Evolutionary conservation across 2,888 invertebrate genomes (phyloP), one percentile per base, ranked within the genome.

Genomic region (Tachina fera): DNA sequence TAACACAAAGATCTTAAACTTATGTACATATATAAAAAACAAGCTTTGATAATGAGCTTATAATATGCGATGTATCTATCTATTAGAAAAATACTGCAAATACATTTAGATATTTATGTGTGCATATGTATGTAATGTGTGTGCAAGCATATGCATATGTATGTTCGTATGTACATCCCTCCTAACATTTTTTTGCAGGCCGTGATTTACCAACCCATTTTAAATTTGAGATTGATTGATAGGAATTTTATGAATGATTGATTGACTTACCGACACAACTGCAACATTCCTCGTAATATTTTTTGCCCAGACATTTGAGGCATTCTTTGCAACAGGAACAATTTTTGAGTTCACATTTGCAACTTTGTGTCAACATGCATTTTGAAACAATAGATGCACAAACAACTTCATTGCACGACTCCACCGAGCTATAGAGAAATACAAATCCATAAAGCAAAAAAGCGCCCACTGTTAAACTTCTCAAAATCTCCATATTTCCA

Each of bases 321-420:
- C 99, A 99, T 91, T 98, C 98, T 90, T 96, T 96, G 93, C 98
- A 98, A 92, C 98, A 98, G n/a, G 97, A 96, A 91, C 98, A 98
- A 92, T 97, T 97, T 90, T 96, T 96, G 89, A 97, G 94, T 92
- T 98, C 98, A 93, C 99, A 99, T 92, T 98, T 98, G 93, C 99
- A 99, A 71, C 98, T 97, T 92, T 98, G 97, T 14, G 98, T 98
- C 87, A 99, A 94, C 95, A 98, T 96, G 93, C 99, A 99, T 93
- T 98, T 98, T 91, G 98, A 98, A 70, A 99, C 99, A 76, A 98
- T 96, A 90, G 98, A 97, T 31, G 97, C 98, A 93, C 99, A 99
- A 78, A 98, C 96, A 43, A 97, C 97, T 93, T 98, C 98, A 92
- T 98, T 98, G 92, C 98, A 98, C 56, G 93, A 91, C 78, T 92